Evolutionary conservation across 2,888 invertebrate species (phyloP), one percentile per base, ranked within the genome.

Genomic region (Drosophila formosana): DNA sequence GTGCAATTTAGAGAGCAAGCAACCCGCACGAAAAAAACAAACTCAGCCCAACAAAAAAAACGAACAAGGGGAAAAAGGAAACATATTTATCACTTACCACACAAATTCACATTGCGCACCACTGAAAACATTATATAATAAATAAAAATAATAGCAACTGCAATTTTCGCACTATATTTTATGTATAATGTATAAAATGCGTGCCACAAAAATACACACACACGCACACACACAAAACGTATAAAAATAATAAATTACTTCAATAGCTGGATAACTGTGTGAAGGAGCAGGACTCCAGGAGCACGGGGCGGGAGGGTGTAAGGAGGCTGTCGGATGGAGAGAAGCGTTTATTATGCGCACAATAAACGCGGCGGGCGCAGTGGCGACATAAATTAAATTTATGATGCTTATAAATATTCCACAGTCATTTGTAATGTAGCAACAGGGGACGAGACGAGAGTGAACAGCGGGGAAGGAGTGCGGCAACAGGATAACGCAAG

Each of bases 381-480:
- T 86, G 86, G 81, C 84, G 82, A 84, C 84, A 82, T 85, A 82
- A 78, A 82, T 81, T 87, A 88, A 89, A 89, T 89, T 90, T 90
- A 89, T 89, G 89, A 88, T 85, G 88, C 90, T 89, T 90, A 89
- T 89, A 89, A 89, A 89, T 89, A 90, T 89, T 89, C 89, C 88
- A 88, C 89, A 89, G 89, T 81, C 89, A 89, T 89, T 89, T 90
- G 90, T 89, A 86, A 79, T 84, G 80, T 75, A 83, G 74, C 86
- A 78, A 73, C 81, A 79, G 47, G 73, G 62, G 39, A 56, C 18
- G 60, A 60, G 39, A 56, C 18, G 56, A 60, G 47, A 53, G 13
- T 39, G 55, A 26, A 13, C 26, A 34, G 13, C 11, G 5, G 18
- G 53, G 7, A 32, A 8, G 51, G 26, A 37, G 30, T n/a, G 68